These are phyloP conservation scores for Gopherus evgoodei DNA, from an alignment of 2,113 vertebrate genomes.

Conservation along the genomic window DNA sequence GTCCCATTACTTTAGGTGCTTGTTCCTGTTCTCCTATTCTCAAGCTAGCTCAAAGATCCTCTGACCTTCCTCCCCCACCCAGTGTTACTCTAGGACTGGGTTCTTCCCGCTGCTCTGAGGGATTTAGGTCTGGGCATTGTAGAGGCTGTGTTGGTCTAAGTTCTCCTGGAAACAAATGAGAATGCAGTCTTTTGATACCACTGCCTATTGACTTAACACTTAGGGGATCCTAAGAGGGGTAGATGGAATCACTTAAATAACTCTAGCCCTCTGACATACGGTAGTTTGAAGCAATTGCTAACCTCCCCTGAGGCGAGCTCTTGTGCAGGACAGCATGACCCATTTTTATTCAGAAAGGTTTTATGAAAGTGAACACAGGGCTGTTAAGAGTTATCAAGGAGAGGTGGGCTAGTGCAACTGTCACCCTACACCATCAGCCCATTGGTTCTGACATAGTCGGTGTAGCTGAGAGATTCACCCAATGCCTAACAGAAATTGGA, in stretches of 20 bases:
- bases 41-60: neutral
- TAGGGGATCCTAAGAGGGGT: neutral
- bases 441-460: neutral
- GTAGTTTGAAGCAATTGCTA: neutral
- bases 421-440: neutral
- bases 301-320: neutral
- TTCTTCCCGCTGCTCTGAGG: neutral
- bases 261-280: neutral
- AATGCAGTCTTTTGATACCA: neutral
- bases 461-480: neutral
- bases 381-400: neutral
- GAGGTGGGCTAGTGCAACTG: neutral
- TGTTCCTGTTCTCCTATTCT: neutral
- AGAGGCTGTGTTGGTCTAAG: neutral
- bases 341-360: neutral
- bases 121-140: neutral
- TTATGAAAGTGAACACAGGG: neutral
- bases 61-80: neutral
- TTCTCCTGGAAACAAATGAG: too few species aligned
- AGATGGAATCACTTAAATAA: neutral
- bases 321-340: neutral
- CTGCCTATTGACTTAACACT: neutral
- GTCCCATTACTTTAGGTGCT: neutral
- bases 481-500: conserved; percentile 33
- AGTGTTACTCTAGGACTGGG: neutral